Percentiles rank a stretch among this genome's conserved stretches.
Conservation (phyloP, 2,888 invertebrate genomes). For the Drosophila tanythrix region DNA sequence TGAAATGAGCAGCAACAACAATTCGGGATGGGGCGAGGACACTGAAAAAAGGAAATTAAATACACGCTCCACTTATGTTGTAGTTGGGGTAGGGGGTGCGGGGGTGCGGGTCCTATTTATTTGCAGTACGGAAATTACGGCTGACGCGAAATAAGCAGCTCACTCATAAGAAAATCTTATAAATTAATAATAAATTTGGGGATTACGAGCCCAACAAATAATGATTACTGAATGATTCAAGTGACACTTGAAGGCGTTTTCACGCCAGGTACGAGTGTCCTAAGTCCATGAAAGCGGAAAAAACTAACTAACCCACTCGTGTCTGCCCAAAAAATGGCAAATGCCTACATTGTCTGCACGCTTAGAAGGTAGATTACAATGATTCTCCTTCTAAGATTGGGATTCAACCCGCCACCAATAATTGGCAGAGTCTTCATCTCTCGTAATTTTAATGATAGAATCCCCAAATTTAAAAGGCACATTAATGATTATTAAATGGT, state of each 20-base stretch:
- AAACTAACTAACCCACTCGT: not conserved
- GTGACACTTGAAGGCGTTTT: not conserved
- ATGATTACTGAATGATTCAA: conserved; percentile 18
- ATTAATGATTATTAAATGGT: not conserved
- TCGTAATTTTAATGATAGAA: not conserved
- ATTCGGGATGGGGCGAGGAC: not conserved
- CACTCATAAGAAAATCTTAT: conserved; percentile 22
- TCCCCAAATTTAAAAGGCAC: not conserved
- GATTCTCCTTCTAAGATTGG: not conserved
- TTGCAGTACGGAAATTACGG: conserved; percentile 66
- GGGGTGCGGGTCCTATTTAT: conserved; percentile 8
- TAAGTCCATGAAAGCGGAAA: not conserved
- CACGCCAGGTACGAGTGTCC: not conserved
- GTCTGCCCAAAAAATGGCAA: not conserved
- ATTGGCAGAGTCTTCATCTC: not conserved
- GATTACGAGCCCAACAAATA: conserved; percentile 16
- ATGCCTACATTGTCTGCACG: not conserved
- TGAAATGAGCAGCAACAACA: conserved; percentile 55
- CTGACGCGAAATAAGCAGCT: conserved; percentile 28
- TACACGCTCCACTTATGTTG: conserved; percentile 55
- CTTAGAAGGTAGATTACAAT: not conserved
- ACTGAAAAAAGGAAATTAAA: conserved; percentile 64
- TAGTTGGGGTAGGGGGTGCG: not conserved
- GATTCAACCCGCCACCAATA: not conserved
- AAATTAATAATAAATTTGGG: conserved; percentile 41